Evolutionary conservation across 2,888 invertebrate species (phyloP), one percentile per base, ranked within the genome.

Genomic region (Tetranychus truncatus): DNA sequence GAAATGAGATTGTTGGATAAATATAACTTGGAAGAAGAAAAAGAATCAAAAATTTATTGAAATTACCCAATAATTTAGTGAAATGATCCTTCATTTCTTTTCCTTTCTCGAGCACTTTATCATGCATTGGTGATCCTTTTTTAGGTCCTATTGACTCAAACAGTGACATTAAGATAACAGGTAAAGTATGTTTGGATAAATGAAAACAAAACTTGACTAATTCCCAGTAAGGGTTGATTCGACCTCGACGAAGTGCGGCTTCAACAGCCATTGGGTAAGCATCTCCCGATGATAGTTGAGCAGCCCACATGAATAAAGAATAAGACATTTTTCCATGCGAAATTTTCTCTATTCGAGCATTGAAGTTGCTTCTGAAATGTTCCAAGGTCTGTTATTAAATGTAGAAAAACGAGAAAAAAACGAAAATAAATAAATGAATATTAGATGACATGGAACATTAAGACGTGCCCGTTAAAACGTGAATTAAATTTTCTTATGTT

Each of bases 151-250:
- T 67, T 24, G 55, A 21, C 18, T 76, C 75, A 55, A 76, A 46
- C 2, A 90, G 85, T 1, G 88, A 88, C 2, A 91, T 89, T 7
- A 88, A 81, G 3, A 92, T 84, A 0, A 88, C 93, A 77, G 94
- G 89, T 21, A 94, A 85, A 0, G 94, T 95, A 81, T 95, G 92
- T 45, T 89, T 86, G 4, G 93, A 91, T 45, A 85, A 82, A 1
- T 90, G 87, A 46, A 90, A 81, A 0, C 87, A 77, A 87, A 89
- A 91, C 82, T 88, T 88, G 0, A 90, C 80, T 1, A 90, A 83
- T 83, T 92, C 92, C 79, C 83, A 81, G 75, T 86, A 83, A 18
- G 89, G 85, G 77, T 86, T 76, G 7, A 77, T 66, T 7, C 44
- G 72, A 66, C 71, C 55, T 15, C 72, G 8, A 21, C 69, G 69